Percentiles rank a stretch among this genome's conserved stretches.
Evolutionary conservation across 2,797 vertebrate genomes (phyloP).

Genomic region (Hemibagrus guttatus): DNA sequence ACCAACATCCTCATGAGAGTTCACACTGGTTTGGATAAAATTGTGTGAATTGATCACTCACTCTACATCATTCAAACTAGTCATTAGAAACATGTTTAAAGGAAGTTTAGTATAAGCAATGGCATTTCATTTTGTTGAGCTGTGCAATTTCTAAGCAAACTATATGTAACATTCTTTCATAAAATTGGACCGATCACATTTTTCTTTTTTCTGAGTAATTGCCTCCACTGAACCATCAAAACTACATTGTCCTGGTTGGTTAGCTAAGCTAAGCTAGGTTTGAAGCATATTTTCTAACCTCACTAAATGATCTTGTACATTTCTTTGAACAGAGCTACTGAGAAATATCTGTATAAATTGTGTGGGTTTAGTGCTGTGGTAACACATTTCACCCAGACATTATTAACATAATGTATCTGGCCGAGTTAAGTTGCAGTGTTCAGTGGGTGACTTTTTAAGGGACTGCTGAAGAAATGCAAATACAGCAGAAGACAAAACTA

Average conservation of each 20-base stretch:
- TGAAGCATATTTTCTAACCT: neutral
- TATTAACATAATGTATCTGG: neutral
- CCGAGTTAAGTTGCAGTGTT: neutral
- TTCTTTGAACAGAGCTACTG: neutral
- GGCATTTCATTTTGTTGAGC: too few relatives aligned
- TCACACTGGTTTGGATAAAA: too few relatives aligned
- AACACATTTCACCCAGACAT: neutral
- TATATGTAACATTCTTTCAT: too few relatives aligned
- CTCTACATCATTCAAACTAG: too few relatives aligned
- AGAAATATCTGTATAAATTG: neutral
- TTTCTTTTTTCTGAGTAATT: too few relatives aligned
- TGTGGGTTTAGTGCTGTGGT: neutral
- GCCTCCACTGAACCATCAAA: neutral
- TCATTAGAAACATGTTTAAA: too few relatives aligned
- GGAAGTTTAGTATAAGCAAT: too few relatives aligned
- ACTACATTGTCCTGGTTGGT: neutral
- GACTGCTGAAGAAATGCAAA: conserved; percentile 9
- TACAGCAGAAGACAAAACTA: neutral
- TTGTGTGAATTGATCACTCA: too few relatives aligned
- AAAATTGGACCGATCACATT: too few relatives aligned
- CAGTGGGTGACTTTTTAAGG: neutral
- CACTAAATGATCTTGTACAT: neutral
- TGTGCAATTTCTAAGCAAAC: too few relatives aligned
- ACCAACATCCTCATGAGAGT: too few relatives aligned
- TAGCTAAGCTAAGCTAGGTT: neutral